phyloP scores from a whole-genome alignment of 2,888 invertebrate genomes.

The Oscheius sp. region DNA sequence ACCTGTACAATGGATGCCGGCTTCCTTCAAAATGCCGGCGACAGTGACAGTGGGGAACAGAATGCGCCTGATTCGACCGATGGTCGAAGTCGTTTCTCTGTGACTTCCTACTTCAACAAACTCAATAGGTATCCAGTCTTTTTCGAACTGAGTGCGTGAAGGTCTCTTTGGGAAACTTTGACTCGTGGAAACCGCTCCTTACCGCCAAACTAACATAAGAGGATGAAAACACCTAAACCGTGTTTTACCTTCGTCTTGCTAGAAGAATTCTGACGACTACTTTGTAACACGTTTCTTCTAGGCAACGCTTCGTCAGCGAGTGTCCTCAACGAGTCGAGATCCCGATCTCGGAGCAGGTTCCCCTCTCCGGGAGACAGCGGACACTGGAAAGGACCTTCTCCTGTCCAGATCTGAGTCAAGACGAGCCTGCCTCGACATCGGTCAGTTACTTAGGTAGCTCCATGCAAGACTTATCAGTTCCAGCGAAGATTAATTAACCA shows the following conservation, averaged over 20 bases:
- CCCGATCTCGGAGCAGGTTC: not conserved
- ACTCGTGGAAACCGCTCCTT: no score
- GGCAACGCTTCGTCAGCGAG: conserved; percentile 37
- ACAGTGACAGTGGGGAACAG: conserved; percentile 18
- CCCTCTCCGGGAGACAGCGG: not conserved
- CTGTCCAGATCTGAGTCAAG: conserved; percentile 18
- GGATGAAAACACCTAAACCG: no score
- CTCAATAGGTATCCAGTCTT: conserved; percentile 29
- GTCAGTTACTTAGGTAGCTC: not conserved
- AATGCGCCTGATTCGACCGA: conserved; percentile 3
- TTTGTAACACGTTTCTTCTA: not conserved
- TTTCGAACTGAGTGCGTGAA: no score
- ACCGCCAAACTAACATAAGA: no score
- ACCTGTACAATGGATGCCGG: conserved; percentile 21
- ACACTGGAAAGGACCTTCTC: conserved; percentile 26
- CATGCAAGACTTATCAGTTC: not conserved
- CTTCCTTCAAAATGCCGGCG: not conserved
- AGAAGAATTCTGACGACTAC: no score
- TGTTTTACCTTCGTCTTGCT: no score
- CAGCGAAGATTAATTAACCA: not conserved
- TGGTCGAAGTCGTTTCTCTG: conserved; percentile 37
- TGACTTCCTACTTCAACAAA: conserved; percentile 40
- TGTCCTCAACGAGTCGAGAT: conserved; percentile 21
- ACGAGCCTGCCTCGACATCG: not conserved
- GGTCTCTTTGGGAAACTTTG: no score